Evolutionary conservation across 2,797 vertebrate genomes (phyloP).

Genomic region (Glyptemys insculpta): DNA sequence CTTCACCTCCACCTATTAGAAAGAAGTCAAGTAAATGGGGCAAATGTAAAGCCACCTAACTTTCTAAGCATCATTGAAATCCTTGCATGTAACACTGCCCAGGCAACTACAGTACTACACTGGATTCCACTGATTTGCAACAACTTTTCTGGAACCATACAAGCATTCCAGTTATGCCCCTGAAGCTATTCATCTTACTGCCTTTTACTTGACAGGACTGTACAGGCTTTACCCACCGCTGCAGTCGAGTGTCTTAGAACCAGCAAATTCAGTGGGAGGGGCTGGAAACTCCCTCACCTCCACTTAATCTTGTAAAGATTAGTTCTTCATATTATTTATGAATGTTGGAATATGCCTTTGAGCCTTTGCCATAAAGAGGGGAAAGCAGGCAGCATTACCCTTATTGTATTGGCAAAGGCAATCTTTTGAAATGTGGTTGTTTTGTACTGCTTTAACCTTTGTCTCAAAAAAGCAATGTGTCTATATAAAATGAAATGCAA

Average conservation of each 20-base stretch:
- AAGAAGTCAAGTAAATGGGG: background rate
- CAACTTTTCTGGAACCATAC: background rate
- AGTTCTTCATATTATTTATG: background rate
- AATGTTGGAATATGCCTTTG: background rate
- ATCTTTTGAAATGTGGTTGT: background rate
- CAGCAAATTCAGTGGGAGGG: background rate
- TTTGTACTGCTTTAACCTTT: constrained; percentile 1
- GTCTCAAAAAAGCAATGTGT: background rate
- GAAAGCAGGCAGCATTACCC: background rate
- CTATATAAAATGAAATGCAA: background rate
- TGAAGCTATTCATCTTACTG: constrained; percentile 61
- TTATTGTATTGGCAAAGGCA: background rate
- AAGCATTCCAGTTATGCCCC: constrained; percentile 65
- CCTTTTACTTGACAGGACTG: constrained; percentile 47
- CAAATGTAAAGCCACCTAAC: background rate
- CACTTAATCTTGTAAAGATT: constrained; percentile 7
- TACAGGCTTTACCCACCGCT: constrained; percentile 22
- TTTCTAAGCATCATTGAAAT: background rate
- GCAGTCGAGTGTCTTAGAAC: background rate
- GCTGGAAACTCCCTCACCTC: background rate
- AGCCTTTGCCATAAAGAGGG: background rate
- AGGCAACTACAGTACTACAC: background rate
- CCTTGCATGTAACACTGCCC: background rate
- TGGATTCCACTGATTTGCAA: background rate
- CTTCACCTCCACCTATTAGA: background rate